Conservation (phyloP, 2,113 vertebrate genomes). For the Sceloporus tristichus region DNA sequence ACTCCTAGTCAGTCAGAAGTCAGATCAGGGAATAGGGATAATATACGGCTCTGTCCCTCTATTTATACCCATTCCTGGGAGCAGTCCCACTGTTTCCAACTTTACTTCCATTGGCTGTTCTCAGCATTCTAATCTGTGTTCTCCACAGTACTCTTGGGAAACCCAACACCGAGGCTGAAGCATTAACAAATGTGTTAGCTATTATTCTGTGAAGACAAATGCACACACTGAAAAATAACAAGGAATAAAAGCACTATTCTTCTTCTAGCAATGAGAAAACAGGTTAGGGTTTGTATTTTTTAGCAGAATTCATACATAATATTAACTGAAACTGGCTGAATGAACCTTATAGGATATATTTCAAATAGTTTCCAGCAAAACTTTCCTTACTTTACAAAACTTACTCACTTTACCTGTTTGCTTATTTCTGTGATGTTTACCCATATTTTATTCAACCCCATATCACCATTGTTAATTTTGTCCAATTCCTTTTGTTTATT, state of each 20-base stretch:
- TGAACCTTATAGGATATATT: not conserved
- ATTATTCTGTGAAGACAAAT: not conserved
- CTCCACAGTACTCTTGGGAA: not conserved
- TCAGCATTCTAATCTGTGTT: too few species aligned
- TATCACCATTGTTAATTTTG: conserved; percentile 89
- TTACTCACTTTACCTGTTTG: conserved; percentile 85
- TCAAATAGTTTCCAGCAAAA: not conserved
- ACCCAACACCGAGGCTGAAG: not conserved
- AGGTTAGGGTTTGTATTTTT: not conserved
- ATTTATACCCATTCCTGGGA: too few species aligned
- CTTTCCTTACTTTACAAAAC: not conserved
- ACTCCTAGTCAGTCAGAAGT: too few species aligned
- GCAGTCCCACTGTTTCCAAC: too few species aligned
- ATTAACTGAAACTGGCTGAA: not conserved
- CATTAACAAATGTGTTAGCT: not conserved
- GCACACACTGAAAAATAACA: not conserved
- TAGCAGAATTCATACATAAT: not conserved
- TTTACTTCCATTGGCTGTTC: too few species aligned
- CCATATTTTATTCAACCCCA: conserved; percentile 90
- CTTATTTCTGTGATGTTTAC: conserved; percentile 94
- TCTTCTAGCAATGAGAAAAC: not conserved
- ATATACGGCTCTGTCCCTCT: too few species aligned
- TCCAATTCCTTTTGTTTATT: conserved; percentile 87
- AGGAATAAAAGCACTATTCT: not conserved
- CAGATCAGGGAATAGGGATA: too few species aligned